Evolutionary conservation across 2,888 invertebrate species (phyloP).

Genomic region (Euzophera pinguis): DNA sequence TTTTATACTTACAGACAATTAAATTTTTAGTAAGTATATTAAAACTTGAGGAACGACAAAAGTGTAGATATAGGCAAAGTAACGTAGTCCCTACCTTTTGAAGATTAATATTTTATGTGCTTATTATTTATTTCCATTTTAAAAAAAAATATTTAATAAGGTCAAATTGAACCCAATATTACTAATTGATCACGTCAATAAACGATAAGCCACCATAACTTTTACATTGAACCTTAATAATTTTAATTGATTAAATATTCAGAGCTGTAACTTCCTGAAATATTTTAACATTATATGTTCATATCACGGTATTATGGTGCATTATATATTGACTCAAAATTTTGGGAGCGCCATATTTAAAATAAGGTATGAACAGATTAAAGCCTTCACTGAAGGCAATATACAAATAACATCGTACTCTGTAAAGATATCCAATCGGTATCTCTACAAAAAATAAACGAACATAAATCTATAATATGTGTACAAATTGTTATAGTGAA

Average conservation of each 20-base stretch:
- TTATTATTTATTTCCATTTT: too few relatives aligned
- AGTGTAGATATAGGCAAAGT: too few relatives aligned
- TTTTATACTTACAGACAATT: too few relatives aligned
- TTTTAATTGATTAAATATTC: not conserved
- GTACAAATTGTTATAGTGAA: slow-evolving; percentile 40
- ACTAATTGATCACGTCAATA: too few relatives aligned
- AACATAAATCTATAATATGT: slow-evolving; percentile 48
- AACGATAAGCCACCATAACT: too few relatives aligned
- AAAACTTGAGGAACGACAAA: too few relatives aligned
- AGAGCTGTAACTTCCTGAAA: slow-evolving; percentile 34
- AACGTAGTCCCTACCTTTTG: too few relatives aligned
- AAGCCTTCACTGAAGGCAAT: slow-evolving; percentile 75
- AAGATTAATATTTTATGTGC: too few relatives aligned
- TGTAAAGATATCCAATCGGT: slow-evolving; percentile 56
- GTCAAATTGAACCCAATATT: too few relatives aligned
- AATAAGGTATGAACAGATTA: slow-evolving; percentile 43
- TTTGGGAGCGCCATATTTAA: slow-evolving; percentile 60
- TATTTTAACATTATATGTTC: slow-evolving; percentile 40
- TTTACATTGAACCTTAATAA: too few relatives aligned
- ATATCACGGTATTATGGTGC: slow-evolving; percentile 55
- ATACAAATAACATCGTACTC: slow-evolving; percentile 67
- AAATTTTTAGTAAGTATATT: too few relatives aligned
- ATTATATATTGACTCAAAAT: slow-evolving; percentile 63
- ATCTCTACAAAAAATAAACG: slow-evolving; percentile 60
- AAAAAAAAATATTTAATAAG: too few relatives aligned